Evolutionary conservation across 2,797 vertebrate species (phyloP).

Genomic region (Spinus pinus): DNA sequence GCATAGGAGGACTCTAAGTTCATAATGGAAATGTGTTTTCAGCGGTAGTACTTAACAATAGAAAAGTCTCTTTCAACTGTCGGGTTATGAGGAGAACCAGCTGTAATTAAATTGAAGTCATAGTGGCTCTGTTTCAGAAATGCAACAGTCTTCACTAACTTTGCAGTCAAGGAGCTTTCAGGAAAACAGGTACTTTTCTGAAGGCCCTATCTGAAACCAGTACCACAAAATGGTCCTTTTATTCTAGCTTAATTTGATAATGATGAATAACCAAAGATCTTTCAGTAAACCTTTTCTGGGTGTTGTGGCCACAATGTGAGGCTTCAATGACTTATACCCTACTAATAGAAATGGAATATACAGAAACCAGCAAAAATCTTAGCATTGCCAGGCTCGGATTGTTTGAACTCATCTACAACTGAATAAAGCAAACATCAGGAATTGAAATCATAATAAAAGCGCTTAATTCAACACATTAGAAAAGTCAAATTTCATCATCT

Average conservation of each 20-base stretch:
- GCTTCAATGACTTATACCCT: background rate
- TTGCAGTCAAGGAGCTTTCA: background rate
- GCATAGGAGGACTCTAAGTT: constrained; percentile 23
- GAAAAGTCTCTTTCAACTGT: constrained; percentile 47
- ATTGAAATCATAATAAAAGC: background rate
- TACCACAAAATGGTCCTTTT: background rate
- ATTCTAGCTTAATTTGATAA: background rate
- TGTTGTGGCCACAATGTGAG: background rate
- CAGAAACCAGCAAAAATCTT: background rate
- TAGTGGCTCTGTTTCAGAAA: constrained; percentile 23
- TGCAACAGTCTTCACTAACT: background rate
- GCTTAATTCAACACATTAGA: constrained; percentile 16
- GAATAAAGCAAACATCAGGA: constrained; percentile 9
- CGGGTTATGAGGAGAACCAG: constrained; percentile 41
- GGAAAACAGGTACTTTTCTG: background rate
- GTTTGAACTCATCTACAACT: background rate
- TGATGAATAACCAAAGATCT: background rate
- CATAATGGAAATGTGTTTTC: constrained; percentile 54
- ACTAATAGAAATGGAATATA: background rate
- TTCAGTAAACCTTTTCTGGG: background rate
- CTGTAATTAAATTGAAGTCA: constrained; percentile 66
- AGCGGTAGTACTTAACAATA: constrained; percentile 59
- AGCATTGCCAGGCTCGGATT: background rate
- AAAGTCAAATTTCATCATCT: constrained; percentile 47
- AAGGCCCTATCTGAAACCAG: background rate